phyloP scores from a whole-genome alignment of 2,888 invertebrate genomes.

The Chironomus riparius region DNA sequence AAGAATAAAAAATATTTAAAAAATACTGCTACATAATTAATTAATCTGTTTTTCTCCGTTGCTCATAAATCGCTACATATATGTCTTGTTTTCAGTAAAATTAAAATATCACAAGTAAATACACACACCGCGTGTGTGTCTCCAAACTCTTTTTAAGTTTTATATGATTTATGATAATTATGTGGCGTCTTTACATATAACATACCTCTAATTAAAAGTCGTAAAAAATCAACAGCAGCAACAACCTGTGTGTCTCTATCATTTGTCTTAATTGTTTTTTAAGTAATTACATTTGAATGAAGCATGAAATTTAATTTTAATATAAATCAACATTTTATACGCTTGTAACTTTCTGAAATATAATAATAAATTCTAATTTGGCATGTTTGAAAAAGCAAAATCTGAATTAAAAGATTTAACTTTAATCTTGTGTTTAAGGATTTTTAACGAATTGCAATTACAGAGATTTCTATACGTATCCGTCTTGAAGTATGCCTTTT shows the following conservation, averaged over 20 bases:
- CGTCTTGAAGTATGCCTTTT: too few relatives aligned
- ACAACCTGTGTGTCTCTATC: slow-evolving; percentile 13
- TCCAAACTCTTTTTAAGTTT: slow-evolving; percentile 2
- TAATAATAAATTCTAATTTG: too few relatives aligned
- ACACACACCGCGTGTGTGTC: neutral
- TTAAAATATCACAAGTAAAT: neutral
- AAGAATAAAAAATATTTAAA: neutral
- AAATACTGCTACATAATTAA: neutral
- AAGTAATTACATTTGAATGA: too few relatives aligned
- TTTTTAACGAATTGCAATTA: too few relatives aligned
- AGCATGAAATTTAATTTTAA: too few relatives aligned
- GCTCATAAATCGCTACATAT: neutral
- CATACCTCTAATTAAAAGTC: slow-evolving; percentile 24
- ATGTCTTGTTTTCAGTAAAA: neutral
- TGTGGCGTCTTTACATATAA: slow-evolving; percentile 12
- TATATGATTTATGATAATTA: slow-evolving; percentile 23
- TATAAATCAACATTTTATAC: too few relatives aligned
- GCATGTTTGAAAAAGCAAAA: too few relatives aligned
- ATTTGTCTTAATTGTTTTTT: slow-evolving; percentile 11
- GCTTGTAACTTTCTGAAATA: too few relatives aligned
- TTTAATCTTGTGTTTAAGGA: too few relatives aligned
- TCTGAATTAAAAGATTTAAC: too few relatives aligned
- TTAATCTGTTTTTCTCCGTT: neutral
- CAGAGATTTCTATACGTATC: too few relatives aligned
- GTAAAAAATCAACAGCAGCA: neutral